A percentile compares a stretch with the other conserved stretches of the same genome.
These are phyloP conservation scores for Opisthograptis luteolata DNA, from an alignment of 2,888 invertebrate genomes.

Conservation along the genomic window DNA sequence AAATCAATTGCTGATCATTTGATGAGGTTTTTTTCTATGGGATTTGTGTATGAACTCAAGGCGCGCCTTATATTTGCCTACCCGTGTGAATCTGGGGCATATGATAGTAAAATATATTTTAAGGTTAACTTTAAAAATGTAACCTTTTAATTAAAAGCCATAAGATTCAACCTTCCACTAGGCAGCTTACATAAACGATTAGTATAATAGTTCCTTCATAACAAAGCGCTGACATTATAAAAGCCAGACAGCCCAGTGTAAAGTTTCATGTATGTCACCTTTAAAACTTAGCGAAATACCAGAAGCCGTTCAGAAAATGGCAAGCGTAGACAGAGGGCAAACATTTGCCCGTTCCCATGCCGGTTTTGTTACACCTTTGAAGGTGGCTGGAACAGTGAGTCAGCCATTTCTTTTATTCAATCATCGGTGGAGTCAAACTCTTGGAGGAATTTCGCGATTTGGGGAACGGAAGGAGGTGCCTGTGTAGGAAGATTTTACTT, in stretches of 20 bases:
- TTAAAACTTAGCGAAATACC: slow-evolving; percentile 48
- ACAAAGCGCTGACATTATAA: slow-evolving; percentile 17
- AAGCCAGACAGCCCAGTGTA: slow-evolving; percentile 16
- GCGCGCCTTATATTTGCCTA: too few relatives aligned
- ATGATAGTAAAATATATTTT: too few relatives aligned
- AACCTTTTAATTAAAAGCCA: neutral
- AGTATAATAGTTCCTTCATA: neutral
- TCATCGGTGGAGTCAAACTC: slow-evolving; percentile 29
- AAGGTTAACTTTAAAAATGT: neutral
- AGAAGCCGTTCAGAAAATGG: slow-evolving; percentile 54
- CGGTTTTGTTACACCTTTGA: slow-evolving; percentile 36
- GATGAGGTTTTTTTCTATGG: too few relatives aligned
- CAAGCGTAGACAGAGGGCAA: slow-evolving; percentile 51
- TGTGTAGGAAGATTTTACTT: too few relatives aligned
- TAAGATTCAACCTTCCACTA: neutral
- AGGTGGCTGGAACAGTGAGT: slow-evolving; percentile 46
- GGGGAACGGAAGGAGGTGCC: too few relatives aligned
- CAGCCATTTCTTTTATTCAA: slow-evolving; percentile 41
- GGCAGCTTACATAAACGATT: neutral
- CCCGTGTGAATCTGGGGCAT: too few relatives aligned
- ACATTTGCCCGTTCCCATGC: slow-evolving; percentile 48
- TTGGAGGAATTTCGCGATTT: slow-evolving; percentile 5
- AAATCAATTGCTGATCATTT: too few relatives aligned
- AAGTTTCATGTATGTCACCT: slow-evolving; percentile 32
- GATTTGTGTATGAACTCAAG: too few relatives aligned